Base-by-base conservation (phyloP, 2,113 vertebrate genomes). In the Leptodactylus fuscus region DNA sequence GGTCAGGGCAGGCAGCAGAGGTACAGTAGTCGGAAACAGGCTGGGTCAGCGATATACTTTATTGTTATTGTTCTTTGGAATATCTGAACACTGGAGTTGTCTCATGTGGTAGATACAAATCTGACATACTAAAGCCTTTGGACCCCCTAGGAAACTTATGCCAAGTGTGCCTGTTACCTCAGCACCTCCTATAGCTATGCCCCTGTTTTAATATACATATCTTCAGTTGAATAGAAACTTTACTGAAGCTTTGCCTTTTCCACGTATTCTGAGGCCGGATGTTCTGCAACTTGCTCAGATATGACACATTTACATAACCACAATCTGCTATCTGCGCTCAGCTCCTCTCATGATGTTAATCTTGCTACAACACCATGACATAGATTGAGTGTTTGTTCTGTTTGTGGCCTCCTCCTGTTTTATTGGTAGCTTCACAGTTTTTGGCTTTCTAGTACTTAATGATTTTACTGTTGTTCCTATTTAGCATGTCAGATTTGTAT, bases 221-320 rank as follows among this genome's bases (percentile, higher is more conserved):
- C 29, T 67, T 67, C 6, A 18, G 3, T 20, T 4, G 5, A 10
- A 27, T 27, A 60, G 20, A 49, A n/a, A 9, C 2, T 58, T 24
- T 24, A 60, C 55, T 12, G 62, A 67, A 32, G 13, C 2, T 32
- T 20, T 22, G 32, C 18, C 34, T 36, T 20, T 32, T 69, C 5
- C 65, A 2, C 15, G 22, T 2, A 69, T 34, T 69, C 36, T 36
- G 7, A 36, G 65, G 65, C 65, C 32, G 65, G 65, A 69, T 69
- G 29, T 38, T 69, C 65, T 69, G 65, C 65, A 36, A 2, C 27
- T 69, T 20, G 24, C 36, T 0, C 36, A 34, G 65, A 69, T 67
- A 67, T 69, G 65, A 69, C 18, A 36, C 34, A 69, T 69, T 22
- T 69, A 69, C 22, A 69, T 69, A 69, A 69, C 65, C 65, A 69